Percentiles rank a stretch among this genome's conserved stretches.
Evolutionary conservation across 2,888 invertebrate species (phyloP).

Genomic region (Drosophila merina): DNA sequence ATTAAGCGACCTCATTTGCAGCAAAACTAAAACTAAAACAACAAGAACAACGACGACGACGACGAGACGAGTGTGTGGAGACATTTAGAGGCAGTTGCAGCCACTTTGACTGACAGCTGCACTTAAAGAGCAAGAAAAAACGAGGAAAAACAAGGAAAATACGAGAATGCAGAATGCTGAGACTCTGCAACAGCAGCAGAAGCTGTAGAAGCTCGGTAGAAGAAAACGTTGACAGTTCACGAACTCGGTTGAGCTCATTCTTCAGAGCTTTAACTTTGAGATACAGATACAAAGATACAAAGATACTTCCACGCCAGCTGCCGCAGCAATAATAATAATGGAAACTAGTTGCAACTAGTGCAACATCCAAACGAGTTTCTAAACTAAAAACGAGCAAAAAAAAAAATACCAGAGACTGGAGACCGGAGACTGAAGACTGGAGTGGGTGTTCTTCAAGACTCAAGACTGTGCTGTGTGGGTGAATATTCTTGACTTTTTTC

Average conservation of each 20-base stretch:
- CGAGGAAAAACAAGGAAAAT: conserved; percentile 24
- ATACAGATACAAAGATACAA: conserved; percentile 44
- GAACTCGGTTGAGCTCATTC: conserved; percentile 73
- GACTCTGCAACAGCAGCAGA: conserved; percentile 24
- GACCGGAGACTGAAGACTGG: background rate
- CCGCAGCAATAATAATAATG: conserved; percentile 57
- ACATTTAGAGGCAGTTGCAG: conserved; percentile 67
- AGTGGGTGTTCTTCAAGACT: conserved; percentile 33
- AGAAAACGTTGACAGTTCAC: conserved; percentile 73
- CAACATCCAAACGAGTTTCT: conserved; percentile 48
- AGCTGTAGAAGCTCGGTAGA: conserved; percentile 18
- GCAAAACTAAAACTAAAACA: conserved; percentile 30
- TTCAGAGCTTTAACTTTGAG: conserved; percentile 44
- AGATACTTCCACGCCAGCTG: conserved; percentile 68
- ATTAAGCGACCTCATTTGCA: conserved; percentile 76
- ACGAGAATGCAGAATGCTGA: conserved; percentile 12
- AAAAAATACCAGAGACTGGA: too few species aligned
- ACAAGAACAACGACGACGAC: conserved; percentile 38
- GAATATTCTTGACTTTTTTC: conserved; percentile 11
- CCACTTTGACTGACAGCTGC: conserved; percentile 76
- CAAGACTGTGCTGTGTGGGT: conserved; percentile 19
- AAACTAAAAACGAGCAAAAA: background rate
- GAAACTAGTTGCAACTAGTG: conserved; percentile 78
- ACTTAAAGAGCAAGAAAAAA: conserved; percentile 67
- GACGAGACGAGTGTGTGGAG: conserved; percentile 49